Percentiles rank a stretch among this genome's conserved stretches.
Conservation (phyloP, 2,888 invertebrate species). For the Apamea crenata region DNA sequence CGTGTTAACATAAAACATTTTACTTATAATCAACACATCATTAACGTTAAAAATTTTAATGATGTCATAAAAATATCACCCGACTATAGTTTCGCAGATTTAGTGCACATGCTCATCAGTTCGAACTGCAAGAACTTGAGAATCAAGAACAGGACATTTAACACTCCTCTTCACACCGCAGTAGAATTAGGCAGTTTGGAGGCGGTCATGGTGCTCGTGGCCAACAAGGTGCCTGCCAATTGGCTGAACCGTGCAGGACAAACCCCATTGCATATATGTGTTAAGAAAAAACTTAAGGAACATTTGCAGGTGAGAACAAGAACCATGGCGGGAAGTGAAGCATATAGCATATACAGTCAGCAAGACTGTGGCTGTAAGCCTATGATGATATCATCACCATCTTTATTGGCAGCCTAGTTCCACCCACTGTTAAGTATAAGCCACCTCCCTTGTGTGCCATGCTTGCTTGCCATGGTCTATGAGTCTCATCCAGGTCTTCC, state of each 20-base stretch:
- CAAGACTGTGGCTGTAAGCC: neutral
- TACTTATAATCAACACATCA: neutral
- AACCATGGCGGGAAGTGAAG: neutral
- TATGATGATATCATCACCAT: neutral
- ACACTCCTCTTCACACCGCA: conserved; percentile 65
- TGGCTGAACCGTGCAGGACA: conserved; percentile 69
- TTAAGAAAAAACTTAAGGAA: conserved; percentile 71
- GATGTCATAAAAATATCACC: conserved; percentile 7
- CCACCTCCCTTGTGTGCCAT: neutral
- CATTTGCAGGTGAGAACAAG: conserved; percentile 60
- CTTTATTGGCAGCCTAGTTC: neutral
- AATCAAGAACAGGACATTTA: conserved; percentile 31
- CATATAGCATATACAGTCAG: too few relatives aligned
- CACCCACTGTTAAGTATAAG: neutral
- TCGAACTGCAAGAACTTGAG: conserved; percentile 37
- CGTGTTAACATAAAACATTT: neutral
- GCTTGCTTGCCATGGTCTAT: neutral
- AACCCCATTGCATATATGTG: conserved; percentile 80
- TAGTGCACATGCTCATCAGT: conserved; percentile 47
- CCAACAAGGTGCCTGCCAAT: conserved; percentile 39
- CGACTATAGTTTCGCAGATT: conserved; percentile 59
- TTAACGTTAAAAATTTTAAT: neutral
- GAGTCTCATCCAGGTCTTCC: neutral
- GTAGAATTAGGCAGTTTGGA: conserved; percentile 60
- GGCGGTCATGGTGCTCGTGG: conserved; percentile 42